These are phyloP conservation scores for Poeciliopsis gracilis DNA, from an alignment of 2,797 vertebrate species.

Conservation along the genomic window DNA sequence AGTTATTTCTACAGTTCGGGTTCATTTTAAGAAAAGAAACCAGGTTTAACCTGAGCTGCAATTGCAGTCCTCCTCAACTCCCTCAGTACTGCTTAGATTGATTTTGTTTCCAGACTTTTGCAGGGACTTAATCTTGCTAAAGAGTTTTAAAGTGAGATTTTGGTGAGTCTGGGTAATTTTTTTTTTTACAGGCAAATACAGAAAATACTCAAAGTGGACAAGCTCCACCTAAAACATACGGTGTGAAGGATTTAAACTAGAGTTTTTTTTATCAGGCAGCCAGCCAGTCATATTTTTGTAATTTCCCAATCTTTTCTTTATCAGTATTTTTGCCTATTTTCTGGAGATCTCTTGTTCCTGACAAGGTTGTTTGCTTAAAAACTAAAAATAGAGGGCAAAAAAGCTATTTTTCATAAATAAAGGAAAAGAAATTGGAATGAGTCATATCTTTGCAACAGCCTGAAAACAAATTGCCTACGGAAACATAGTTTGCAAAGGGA, in stretches of 20 bases:
- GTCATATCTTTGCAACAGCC: not conserved
- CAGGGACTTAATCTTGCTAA: conserved; percentile 43
- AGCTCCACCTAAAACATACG: conserved; percentile 6
- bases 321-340: not conserved
- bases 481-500: not conserved
- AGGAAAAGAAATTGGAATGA: not conserved
- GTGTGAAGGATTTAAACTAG: not conserved
- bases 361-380: not conserved
- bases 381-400: not conserved
- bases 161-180: conserved; percentile 58
- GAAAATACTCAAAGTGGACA: conserved; percentile 18
- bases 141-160: conserved; percentile 77
- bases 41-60: conserved; percentile 14
- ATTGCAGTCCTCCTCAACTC: conserved; percentile 28
- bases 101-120: conserved; percentile 67
- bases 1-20: conserved; percentile 17
- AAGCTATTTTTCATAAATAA: not conserved
- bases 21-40: not conserved
- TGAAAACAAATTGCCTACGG: not conserved
- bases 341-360: not conserved
- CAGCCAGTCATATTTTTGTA: not conserved
- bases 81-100: conserved; percentile 43
- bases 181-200: conserved; percentile 56
- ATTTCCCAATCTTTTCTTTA: not conserved
- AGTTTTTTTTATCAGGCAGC: not conserved